A percentile compares a stretch with the other conserved stretches of the same genome.
Conservation (phyloP, 2,797 vertebrate species). For the Acanthiza pusilla region DNA sequence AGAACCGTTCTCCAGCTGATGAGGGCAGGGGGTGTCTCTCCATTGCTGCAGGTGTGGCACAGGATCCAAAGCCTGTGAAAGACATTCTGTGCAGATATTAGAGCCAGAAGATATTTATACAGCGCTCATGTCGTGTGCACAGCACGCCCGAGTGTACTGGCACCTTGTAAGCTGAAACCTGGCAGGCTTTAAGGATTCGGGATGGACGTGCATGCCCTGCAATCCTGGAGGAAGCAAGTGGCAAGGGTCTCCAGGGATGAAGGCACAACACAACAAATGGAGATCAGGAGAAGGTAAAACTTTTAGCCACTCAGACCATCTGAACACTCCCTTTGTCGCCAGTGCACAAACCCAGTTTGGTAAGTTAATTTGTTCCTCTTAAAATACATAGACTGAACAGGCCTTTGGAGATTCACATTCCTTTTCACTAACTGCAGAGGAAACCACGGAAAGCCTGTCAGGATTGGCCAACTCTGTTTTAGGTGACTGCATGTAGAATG, state of each 20-base stretch:
- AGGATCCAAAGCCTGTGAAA: background rate
- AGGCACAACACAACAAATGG: background rate
- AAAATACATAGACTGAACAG: background rate
- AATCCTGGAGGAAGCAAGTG: background rate
- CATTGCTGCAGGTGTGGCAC: background rate
- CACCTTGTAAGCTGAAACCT: accelerated
- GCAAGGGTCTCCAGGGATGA: background rate
- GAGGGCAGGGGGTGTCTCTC: background rate
- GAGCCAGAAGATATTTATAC: background rate
- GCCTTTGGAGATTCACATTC: background rate
- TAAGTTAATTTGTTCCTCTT: background rate
- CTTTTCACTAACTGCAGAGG: background rate
- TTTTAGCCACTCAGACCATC: background rate
- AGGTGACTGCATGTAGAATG: background rate
- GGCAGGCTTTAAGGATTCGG: background rate
- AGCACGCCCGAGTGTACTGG: background rate
- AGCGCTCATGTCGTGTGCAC: accelerated
- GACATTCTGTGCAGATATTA: background rate
- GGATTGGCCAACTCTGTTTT: background rate
- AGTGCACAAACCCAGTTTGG: background rate
- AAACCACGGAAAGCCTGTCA: background rate
- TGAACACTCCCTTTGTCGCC: background rate
- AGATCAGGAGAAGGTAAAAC: background rate
- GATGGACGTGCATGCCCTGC: accelerated
- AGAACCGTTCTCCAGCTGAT: background rate